These are phyloP conservation scores for Malacoctenus gilli DNA, from an alignment of 2,797 vertebrate species.

Conservation along the genomic window DNA sequence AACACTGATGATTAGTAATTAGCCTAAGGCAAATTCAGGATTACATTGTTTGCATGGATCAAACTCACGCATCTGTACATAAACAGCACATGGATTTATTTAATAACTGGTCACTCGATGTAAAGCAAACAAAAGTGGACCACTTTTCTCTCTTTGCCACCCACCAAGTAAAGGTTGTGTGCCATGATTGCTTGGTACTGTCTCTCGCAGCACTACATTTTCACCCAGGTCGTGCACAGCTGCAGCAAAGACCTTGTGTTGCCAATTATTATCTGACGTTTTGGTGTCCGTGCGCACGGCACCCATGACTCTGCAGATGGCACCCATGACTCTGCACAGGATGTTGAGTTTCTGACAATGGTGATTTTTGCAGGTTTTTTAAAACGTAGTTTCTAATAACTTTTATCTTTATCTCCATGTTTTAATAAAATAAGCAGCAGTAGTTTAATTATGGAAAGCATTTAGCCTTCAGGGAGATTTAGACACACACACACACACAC, in stretches of 20 bases:
- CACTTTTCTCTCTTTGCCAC: conserved; percentile 1
- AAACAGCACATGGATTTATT: background rate
- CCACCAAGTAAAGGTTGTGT: conserved; percentile 2
- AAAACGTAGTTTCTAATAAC: background rate
- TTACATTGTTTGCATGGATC: conserved; percentile 26
- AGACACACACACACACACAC: background rate
- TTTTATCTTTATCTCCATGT: background rate
- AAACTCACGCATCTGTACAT: conserved; percentile 6
- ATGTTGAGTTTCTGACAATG: background rate
- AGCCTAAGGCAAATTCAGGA: conserved; percentile 3
- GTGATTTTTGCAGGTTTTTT: no score
- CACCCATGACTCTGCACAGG: conserved; percentile 1
- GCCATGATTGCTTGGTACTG: conserved; percentile 7
- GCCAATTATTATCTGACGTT: background rate
- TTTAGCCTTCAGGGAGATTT: background rate
- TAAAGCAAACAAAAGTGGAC: conserved; percentile 9
- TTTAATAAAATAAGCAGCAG: background rate
- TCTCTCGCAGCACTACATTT: conserved; percentile 3
- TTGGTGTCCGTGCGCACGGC: background rate
- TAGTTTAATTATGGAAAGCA: background rate
- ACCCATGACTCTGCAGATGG: background rate
- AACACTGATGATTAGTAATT: conserved; percentile 5
- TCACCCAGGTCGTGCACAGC: conserved; percentile 10
- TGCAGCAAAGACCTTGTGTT: conserved; percentile 3
- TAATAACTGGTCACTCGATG: conserved; percentile 6